phyloP scores from a whole-genome alignment of 1,140 invertebrate species.

The Pseudomyrmex flavicornis region DNA sequence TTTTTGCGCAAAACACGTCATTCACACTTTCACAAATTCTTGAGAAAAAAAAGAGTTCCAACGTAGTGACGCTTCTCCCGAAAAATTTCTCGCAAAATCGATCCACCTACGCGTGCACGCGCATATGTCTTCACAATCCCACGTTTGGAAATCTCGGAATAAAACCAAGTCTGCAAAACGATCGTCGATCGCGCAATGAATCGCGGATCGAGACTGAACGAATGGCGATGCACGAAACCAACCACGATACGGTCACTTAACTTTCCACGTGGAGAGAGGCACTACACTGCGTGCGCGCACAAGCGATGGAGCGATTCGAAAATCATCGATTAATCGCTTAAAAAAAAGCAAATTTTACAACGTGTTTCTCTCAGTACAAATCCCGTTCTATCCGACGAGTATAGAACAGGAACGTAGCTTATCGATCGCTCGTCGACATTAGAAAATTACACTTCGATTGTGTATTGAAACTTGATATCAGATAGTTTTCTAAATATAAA shows the following conservation, averaged over 20 bases:
- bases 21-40: background rate
- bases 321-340: background rate
- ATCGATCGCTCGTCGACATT: too few species aligned
- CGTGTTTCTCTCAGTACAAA: background rate
- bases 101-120: too few species aligned
- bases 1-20: background rate
- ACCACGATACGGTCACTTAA: constrained; percentile 12
- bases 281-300: background rate
- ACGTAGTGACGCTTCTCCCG: background rate
- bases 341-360: constrained; percentile 12
- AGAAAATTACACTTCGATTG: background rate
- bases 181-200: background rate
- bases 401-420: too few species aligned
- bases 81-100: too few species aligned
- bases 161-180: too few species aligned
- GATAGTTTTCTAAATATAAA: background rate
- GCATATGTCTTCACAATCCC: too few species aligned
- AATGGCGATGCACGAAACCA: constrained; percentile 24
- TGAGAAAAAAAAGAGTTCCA: background rate
- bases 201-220: constrained; percentile 21
- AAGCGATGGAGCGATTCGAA: background rate
- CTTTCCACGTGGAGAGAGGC: constrained; percentile 37
- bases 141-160: too few species aligned
- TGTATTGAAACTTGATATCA: background rate
- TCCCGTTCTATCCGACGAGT: too few species aligned